Percentiles rank a stretch among this genome's conserved stretches.
phyloP scores from a whole-genome alignment of 2,113 vertebrate species.

The Tetraodon nigroviridis region DNA sequence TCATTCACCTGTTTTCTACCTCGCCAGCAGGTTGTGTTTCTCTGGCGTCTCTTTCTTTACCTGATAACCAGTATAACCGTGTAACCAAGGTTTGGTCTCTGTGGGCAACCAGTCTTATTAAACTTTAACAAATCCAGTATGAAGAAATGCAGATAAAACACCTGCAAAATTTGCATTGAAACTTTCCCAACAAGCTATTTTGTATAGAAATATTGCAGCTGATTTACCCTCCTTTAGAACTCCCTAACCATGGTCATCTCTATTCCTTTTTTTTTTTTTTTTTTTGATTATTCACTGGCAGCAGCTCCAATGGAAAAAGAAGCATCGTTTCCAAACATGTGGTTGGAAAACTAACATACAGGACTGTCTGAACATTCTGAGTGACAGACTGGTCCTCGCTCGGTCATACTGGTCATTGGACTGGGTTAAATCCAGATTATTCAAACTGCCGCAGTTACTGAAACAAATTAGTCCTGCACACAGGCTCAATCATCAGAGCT shows the following conservation, averaged over 20 bases:
- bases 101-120: too few relatives aligned
- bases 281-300: slow-evolving; percentile 33
- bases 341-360: slow-evolving; percentile 49
- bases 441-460: slow-evolving; percentile 1
- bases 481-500: slow-evolving; percentile 21
- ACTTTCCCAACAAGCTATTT: too few relatives aligned
- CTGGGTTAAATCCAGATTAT: too few relatives aligned
- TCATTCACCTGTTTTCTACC: too few relatives aligned
- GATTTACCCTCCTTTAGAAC: slow-evolving; percentile 10
- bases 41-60: too few relatives aligned
- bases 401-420: slow-evolving; percentile 26
- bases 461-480: slow-evolving; percentile 20
- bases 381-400: slow-evolving; percentile 13
- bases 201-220: too few relatives aligned
- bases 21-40: too few relatives aligned
- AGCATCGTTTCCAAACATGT: slow-evolving; percentile 39
- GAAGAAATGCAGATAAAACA: too few relatives aligned
- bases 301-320: slow-evolving; percentile 42
- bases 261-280: background rate
- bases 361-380: slow-evolving; percentile 31
- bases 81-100: too few relatives aligned
- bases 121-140: too few relatives aligned
- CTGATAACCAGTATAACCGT: too few relatives aligned
- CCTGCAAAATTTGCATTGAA: too few relatives aligned
- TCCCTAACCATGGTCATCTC: slow-evolving; percentile 35